Conservation (phyloP, 1,140 invertebrate species). For the Polypedilum pembai region DNA sequence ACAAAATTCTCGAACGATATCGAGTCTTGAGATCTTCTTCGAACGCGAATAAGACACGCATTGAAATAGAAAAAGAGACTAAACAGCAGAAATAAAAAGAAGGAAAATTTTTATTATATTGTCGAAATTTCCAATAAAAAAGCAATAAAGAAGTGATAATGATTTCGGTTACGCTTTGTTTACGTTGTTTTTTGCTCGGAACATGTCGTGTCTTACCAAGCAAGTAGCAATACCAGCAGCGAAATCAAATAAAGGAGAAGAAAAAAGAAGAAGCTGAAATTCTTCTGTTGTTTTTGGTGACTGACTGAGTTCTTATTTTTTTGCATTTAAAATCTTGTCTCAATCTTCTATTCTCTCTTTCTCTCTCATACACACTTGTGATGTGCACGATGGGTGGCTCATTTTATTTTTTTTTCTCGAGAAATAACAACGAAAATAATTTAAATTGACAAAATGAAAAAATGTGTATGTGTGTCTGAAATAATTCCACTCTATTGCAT, state of each 20-base stretch:
- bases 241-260: neutral
- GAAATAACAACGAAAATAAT: neutral
- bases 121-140: slow-evolving; percentile 18
- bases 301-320: too few relatives aligned
- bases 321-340: too few relatives aligned
- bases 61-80: neutral
- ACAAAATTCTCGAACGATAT: too few relatives aligned
- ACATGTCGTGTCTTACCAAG: neutral
- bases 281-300: neutral
- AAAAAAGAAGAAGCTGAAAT: neutral
- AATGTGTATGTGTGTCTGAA: neutral
- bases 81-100: neutral
- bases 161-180: slow-evolving; percentile 16
- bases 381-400: neutral
- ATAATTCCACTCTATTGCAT: neutral
- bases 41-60: neutral
- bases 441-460: neutral
- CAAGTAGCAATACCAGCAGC: too few relatives aligned
- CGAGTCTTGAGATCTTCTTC: too few relatives aligned
- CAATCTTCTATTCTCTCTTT: too few relatives aligned
- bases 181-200: neutral
- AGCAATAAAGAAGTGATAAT: slow-evolving; percentile 18
- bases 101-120: slow-evolving; percentile 8
- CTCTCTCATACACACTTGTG: neutral
- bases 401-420: neutral